Percentiles rank a stretch among this genome's conserved stretches.
phyloP scores from a whole-genome alignment of 2,797 vertebrate genomes.

The Sebastes paucispinis region DNA sequence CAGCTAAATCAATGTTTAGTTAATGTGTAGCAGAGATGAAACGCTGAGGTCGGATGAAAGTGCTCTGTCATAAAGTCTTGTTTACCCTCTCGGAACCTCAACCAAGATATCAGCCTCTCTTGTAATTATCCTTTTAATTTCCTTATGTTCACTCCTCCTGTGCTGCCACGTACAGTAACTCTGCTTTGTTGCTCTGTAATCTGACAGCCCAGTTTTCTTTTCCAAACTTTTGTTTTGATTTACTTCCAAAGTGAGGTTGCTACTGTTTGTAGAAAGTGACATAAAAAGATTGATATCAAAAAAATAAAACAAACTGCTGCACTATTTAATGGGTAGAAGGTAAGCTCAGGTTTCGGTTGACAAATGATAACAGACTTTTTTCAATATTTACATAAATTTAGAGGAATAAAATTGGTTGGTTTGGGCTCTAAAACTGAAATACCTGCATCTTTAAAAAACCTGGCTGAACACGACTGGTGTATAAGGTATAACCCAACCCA shows the following conservation, averaged over 20 bases:
- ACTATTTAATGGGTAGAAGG: not conserved
- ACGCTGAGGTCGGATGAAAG: conserved; percentile 38
- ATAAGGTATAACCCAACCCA: not conserved
- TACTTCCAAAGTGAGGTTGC: not conserved
- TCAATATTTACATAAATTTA: not conserved
- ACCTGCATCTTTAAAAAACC: no score
- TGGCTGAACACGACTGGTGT: no score
- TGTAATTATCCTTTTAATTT: conserved; percentile 56
- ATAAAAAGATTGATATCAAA: not conserved
- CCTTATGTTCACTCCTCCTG: not conserved
- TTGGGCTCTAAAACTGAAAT: not conserved
- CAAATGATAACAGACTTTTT: not conserved
- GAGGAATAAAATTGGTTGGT: not conserved
- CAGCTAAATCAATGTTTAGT: conserved; percentile 45
- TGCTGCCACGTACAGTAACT: conserved; percentile 29
- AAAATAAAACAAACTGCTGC: not conserved
- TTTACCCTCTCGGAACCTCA: conserved; percentile 44
- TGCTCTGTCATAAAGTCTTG: conserved; percentile 34
- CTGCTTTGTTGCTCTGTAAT: conserved; percentile 11
- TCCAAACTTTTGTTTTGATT: not conserved
- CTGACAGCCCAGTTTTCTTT: not conserved
- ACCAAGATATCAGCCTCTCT: conserved; percentile 15
- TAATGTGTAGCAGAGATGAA: conserved; percentile 40
- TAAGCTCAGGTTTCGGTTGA: no score
- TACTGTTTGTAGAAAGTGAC: not conserved